Evolutionary conservation across 1,140 invertebrate genomes (phyloP).

Genomic region (Lucilia sericata): DNA sequence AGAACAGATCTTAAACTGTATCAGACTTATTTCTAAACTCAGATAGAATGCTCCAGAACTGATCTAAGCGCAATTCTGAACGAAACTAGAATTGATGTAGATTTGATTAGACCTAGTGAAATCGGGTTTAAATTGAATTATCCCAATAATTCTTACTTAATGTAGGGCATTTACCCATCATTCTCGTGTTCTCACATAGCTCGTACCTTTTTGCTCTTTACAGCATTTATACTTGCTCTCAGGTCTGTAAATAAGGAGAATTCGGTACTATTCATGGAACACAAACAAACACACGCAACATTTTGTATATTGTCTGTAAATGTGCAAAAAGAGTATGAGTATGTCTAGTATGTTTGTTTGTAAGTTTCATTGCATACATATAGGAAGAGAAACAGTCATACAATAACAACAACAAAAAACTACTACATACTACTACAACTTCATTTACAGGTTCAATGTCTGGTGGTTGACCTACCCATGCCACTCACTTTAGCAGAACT

Average conservation of each 20-base stretch:
- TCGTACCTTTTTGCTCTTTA: not conserved
- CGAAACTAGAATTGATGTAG: too few species aligned
- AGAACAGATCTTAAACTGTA: too few species aligned
- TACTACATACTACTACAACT: not conserved
- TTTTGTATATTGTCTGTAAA: not conserved
- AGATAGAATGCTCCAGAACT: too few species aligned
- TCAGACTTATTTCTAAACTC: too few species aligned
- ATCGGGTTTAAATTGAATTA: too few species aligned
- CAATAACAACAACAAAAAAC: not conserved
- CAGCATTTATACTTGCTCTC: not conserved
- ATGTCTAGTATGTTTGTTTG: not conserved
- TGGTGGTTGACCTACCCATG: slow-evolving; percentile 66
- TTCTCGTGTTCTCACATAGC: not conserved
- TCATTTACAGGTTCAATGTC: slow-evolving; percentile 59
- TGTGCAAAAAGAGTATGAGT: not conserved
- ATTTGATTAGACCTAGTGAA: too few species aligned
- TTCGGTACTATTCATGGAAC: too few species aligned
- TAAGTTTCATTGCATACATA: not conserved
- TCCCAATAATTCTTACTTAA: not conserved
- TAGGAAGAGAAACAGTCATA: slow-evolving; percentile 26
- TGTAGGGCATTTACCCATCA: not conserved
- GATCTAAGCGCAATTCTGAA: too few species aligned
- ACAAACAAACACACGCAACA: too few species aligned
- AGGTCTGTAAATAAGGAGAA: not conserved
- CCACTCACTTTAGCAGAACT: slow-evolving; percentile 40